Percentiles rank a stretch among this genome's conserved stretches.
phyloP scores from a whole-genome alignment of 2,888 invertebrate genomes.

The Aquatica leii region DNA sequence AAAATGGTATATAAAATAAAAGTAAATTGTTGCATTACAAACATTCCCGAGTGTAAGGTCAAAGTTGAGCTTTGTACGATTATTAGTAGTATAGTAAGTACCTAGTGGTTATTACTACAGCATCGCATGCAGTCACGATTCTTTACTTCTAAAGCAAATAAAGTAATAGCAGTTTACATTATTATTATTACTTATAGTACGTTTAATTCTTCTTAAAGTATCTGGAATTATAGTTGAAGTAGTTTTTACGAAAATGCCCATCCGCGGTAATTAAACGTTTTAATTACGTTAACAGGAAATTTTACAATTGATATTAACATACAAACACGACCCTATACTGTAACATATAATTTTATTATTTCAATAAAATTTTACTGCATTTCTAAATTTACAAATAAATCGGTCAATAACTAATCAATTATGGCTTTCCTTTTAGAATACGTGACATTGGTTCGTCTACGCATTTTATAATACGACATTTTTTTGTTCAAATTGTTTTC shows the following conservation, averaged over 20 bases:
- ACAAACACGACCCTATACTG: background rate
- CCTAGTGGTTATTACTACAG: slow-evolving; percentile 18
- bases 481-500: slow-evolving; percentile 16
- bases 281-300: too few relatives aligned
- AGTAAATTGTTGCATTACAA: too few relatives aligned
- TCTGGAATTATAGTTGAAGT: too few relatives aligned
- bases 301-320: too few relatives aligned
- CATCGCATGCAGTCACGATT: slow-evolving; percentile 25
- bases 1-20: too few relatives aligned
- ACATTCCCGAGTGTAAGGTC: slow-evolving; percentile 8
- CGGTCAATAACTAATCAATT: slow-evolving; percentile 36
- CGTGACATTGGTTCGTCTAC: slow-evolving; percentile 38
- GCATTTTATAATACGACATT: slow-evolving; percentile 24
- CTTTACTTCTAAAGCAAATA: slow-evolving; percentile 24
- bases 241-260: background rate
- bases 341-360: background rate
- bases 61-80: slow-evolving; percentile 16
- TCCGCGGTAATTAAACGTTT: background rate
- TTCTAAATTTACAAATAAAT: slow-evolving; percentile 29
- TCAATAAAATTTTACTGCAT: slow-evolving; percentile 13
- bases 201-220: slow-evolving; percentile 11
- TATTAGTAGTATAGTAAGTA: slow-evolving; percentile 5
- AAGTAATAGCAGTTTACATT: slow-evolving; percentile 18
- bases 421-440: slow-evolving; percentile 28
- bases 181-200: slow-evolving; percentile 16